These are phyloP conservation scores for Cataglyphis rosenhaueri DNA, from an alignment of 2,888 invertebrate species.

Conservation along the genomic window DNA sequence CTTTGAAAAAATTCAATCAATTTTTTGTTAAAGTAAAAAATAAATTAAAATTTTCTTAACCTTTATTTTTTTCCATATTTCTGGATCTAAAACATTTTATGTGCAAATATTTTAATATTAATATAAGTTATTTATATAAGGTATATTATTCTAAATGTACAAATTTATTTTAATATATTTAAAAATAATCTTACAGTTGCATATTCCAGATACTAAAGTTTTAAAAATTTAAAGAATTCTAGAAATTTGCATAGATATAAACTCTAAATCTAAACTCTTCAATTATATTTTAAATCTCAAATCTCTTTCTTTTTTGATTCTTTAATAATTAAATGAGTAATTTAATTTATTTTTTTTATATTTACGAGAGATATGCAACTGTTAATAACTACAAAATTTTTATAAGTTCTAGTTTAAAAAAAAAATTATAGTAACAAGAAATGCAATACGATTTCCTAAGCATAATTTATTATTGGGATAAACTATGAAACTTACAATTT, in stretches of 20 bases:
- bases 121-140: not conserved
- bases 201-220: not conserved
- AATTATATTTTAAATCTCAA: not conserved
- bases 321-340: not conserved
- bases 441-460: not conserved
- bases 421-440: not conserved
- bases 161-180: too few relatives aligned
- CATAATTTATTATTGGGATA: not conserved
- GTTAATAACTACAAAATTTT: not conserved
- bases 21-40: not conserved
- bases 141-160: not conserved
- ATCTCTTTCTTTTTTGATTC: not conserved
- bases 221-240: not conserved
- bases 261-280: not conserved
- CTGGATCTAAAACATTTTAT: not conserved
- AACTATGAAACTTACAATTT: not conserved
- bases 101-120: not conserved
- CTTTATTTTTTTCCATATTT: not conserved
- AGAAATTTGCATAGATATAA: not conserved
- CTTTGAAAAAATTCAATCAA: not conserved
- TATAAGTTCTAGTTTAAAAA: not conserved
- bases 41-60: not conserved
- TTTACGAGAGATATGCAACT: not conserved
- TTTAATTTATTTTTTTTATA: not conserved
- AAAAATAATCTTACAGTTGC: not conserved